These are phyloP conservation scores for Helicoverpa assulta DNA, from an alignment of 2,888 invertebrate genomes.

Conservation along the genomic window DNA sequence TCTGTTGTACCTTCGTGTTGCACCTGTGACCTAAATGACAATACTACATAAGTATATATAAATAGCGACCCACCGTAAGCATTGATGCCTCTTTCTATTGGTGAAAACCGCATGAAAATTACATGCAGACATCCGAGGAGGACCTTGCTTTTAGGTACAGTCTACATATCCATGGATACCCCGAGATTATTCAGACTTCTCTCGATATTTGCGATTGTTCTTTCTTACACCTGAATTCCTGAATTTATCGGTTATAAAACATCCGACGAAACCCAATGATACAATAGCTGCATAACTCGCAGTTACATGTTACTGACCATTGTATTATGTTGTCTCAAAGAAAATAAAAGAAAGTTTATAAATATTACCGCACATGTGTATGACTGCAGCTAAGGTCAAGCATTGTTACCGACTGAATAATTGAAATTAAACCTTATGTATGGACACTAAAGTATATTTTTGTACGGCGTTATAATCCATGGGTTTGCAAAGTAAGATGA, in stretches of 20 bases:
- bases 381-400: constrained; percentile 33
- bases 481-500: constrained; percentile 36
- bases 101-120: too few relatives aligned
- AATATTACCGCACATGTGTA: constrained; percentile 38
- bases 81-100: too few relatives aligned
- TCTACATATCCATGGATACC: too few relatives aligned
- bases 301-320: not conserved
- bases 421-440: constrained; percentile 1
- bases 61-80: too few relatives aligned
- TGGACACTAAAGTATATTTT: not conserved
- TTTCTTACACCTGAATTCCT: too few relatives aligned
- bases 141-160: too few relatives aligned
- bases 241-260: not conserved
- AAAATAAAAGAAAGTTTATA: constrained; percentile 44
- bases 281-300: not conserved
- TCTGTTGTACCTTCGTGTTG: too few relatives aligned
- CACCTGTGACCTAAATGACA: too few relatives aligned
- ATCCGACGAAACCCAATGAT: not conserved
- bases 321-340: not conserved
- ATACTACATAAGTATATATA: too few relatives aligned
- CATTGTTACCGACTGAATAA: constrained; percentile 16
- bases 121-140: too few relatives aligned
- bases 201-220: too few relatives aligned
- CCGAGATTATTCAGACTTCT: too few relatives aligned
- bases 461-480: constrained; percentile 26